Conservation (phyloP, 2,113 vertebrate genomes). For the Talpa occidentalis region DNA sequence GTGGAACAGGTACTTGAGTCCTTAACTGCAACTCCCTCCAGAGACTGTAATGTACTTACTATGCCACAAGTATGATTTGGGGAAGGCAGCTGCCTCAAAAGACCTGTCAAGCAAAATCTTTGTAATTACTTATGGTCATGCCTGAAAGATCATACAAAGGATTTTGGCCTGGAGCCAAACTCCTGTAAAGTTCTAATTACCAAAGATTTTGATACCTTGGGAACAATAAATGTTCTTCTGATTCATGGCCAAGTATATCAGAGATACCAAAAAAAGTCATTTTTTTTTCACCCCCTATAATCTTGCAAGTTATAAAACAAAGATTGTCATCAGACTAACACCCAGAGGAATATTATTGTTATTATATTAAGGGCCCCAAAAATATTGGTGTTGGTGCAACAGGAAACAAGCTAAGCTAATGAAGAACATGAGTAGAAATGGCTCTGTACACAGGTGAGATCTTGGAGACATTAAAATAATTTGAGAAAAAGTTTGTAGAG, state of each 20-base stretch:
- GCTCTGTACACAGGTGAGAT: not conserved
- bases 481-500: not conserved
- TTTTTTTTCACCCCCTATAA: not conserved
- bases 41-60: not conserved
- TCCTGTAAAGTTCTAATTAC: not conserved
- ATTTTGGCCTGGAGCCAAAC: not conserved
- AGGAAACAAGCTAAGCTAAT: not conserved
- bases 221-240: not conserved
- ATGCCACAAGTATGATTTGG: rapidly evolving
- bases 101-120: not conserved
- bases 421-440: not conserved
- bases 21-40: not conserved
- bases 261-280: not conserved
- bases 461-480: not conserved
- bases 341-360: not conserved
- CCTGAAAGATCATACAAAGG: not conserved
- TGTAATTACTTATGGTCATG: not conserved
- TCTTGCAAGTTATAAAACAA: slow-evolving; percentile 13
- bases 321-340: not conserved
- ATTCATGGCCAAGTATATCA: not conserved
- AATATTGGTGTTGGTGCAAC: not conserved
- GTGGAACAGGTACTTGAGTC: too few relatives aligned
- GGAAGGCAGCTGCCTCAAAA: not conserved
- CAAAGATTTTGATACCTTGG: not conserved
- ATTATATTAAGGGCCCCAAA: not conserved